Conservation (phyloP, 2,797 vertebrate genomes). For the Sebastes elongatus region DNA sequence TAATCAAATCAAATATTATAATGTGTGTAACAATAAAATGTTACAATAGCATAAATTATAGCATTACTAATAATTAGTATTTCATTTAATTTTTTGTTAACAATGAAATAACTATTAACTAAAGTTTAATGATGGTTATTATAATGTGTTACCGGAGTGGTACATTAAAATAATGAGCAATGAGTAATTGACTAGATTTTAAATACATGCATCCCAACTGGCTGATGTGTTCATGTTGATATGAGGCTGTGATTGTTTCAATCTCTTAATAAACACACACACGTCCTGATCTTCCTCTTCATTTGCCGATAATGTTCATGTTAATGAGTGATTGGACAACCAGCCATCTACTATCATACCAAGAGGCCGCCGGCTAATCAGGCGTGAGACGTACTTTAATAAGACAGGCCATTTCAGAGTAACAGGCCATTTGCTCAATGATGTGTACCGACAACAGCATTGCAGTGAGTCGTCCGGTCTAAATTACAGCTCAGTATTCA, state of each 20-base stretch:
- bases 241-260: background rate
- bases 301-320: background rate
- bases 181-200: background rate
- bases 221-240: background rate
- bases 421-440: conserved; percentile 48
- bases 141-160: too few relatives aligned
- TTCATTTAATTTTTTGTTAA: background rate
- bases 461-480: conserved; percentile 1
- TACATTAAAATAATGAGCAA: background rate
- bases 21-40: background rate
- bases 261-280: background rate
- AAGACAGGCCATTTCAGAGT: conserved; percentile 28
- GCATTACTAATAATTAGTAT: background rate
- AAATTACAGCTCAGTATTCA: conserved; percentile 32
- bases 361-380: conserved; percentile 41
- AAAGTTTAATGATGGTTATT: too few relatives aligned
- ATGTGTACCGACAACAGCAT: conserved; percentile 30
- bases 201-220: too few relatives aligned
- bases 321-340: conserved; percentile 22
- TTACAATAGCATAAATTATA: background rate
- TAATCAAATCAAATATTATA: background rate
- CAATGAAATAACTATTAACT: too few relatives aligned
- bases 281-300: background rate
- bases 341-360: background rate
- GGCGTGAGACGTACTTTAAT: conserved; percentile 36